phyloP scores from a whole-genome alignment of 2,797 vertebrate genomes.

The Peromyscus melanophrys region DNA sequence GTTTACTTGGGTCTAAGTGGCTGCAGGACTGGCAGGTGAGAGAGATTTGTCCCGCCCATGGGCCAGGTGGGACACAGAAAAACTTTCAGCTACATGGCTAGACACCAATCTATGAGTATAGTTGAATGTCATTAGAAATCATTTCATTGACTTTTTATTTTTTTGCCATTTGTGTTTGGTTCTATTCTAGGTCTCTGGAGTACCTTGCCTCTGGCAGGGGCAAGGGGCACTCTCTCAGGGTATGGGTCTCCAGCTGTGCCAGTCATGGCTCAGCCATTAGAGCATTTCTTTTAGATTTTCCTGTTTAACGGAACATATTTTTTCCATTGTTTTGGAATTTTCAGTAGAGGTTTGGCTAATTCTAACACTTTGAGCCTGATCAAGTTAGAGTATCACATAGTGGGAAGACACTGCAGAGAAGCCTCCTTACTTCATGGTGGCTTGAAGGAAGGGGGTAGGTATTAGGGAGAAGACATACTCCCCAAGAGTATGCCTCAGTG shows the following conservation, averaged over 20 bases:
- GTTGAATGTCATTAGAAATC: neutral
- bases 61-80: too few relatives aligned
- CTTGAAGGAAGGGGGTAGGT: neutral
- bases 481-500: neutral
- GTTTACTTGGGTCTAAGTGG: too few relatives aligned
- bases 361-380: neutral
- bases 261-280: neutral
- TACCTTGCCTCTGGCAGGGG: neutral
- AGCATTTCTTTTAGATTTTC: neutral
- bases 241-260: neutral
- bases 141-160: neutral
- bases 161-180: neutral
- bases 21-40: too few relatives aligned
- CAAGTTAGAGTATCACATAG: neutral
- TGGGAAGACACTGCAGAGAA: neutral
- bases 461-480: neutral
- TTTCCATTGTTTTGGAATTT: neutral
- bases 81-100: neutral
- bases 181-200: neutral
- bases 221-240: neutral
- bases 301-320: neutral
- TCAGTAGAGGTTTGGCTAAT: neutral
- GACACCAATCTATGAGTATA: neutral
- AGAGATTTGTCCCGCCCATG: too few relatives aligned
- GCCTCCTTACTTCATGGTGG: neutral